Conservation (phyloP, 2,888 invertebrate species). For the Polietes domitor region DNA sequence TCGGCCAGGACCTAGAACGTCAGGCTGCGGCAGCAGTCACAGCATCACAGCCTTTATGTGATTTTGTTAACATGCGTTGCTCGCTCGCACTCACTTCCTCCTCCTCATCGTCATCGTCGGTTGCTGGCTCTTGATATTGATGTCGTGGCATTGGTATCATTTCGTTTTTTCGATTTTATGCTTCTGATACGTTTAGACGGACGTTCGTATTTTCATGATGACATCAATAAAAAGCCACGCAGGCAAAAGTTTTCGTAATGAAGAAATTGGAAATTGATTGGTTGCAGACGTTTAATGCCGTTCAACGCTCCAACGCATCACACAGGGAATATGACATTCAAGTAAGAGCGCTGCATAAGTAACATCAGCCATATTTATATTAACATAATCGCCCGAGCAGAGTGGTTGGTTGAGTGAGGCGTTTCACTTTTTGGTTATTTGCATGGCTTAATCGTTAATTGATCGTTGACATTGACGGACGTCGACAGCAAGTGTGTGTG, state of each 20-base stretch:
- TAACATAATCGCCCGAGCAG: background rate
- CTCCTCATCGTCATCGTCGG: too few species aligned
- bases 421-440: background rate
- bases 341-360: slow-evolving; percentile 7
- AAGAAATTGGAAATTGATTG: slow-evolving; percentile 27
- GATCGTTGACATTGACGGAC: background rate
- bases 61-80: background rate
- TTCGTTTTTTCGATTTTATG: slow-evolving; percentile 14
- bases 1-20: background rate
- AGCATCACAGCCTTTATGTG: slow-evolving; percentile 8
- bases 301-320: background rate
- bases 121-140: background rate
- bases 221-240: slow-evolving; percentile 18
- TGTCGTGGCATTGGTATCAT: slow-evolving; percentile 22
- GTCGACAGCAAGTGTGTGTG: background rate
- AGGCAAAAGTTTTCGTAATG: slow-evolving; percentile 19
- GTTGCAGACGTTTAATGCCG: background rate
- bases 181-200: background rate
- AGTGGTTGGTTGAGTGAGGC: too few species aligned
- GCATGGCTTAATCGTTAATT: background rate
- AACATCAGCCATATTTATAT: slow-evolving; percentile 1
- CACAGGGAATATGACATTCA: background rate
- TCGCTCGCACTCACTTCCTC: background rate
- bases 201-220: background rate
- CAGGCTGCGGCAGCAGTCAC: background rate